Evolutionary conservation across 1,140 invertebrate genomes (phyloP).

Genomic region (Drosophila virilis): DNA sequence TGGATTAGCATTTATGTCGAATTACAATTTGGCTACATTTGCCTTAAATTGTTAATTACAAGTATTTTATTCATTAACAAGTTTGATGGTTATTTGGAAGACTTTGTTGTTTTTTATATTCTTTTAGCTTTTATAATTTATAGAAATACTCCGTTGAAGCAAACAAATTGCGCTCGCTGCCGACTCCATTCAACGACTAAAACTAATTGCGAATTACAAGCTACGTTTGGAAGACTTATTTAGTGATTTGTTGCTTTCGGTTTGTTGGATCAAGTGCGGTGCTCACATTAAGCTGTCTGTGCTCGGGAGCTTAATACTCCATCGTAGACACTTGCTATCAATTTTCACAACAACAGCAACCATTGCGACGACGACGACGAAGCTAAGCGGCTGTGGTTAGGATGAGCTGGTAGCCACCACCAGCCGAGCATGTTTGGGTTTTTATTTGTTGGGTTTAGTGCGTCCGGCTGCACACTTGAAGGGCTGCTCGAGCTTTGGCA

Average conservation of each 20-base stretch:
- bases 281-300: conserved; percentile 35
- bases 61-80: conserved; percentile 15
- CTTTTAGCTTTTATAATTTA: background rate
- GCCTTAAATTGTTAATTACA: background rate
- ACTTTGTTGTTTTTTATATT: conserved; percentile 48
- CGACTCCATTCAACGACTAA: conserved; percentile 46
- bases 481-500: conserved; percentile 39
- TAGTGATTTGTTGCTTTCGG: conserved; percentile 82
- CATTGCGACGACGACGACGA: conserved; percentile 40
- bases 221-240: conserved; percentile 82
- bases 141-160: conserved; percentile 44
- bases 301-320: conserved; percentile 33
- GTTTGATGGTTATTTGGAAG: conserved; percentile 46
- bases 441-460: conserved; percentile 17
- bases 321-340: conserved; percentile 10
- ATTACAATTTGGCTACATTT: conserved; percentile 40
- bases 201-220: conserved; percentile 58
- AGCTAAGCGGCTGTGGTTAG: conserved; percentile 57
- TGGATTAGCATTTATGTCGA: conserved; percentile 51
- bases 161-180: conserved; percentile 28
- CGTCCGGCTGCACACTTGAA: conserved; percentile 52
- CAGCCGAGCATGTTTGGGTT: conserved; percentile 21
- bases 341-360: conserved; percentile 48
- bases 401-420: conserved; percentile 27
- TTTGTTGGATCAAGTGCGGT: conserved; percentile 43